phyloP scores from a whole-genome alignment of 2,113 vertebrate species.

The Bos taurus region DNA sequence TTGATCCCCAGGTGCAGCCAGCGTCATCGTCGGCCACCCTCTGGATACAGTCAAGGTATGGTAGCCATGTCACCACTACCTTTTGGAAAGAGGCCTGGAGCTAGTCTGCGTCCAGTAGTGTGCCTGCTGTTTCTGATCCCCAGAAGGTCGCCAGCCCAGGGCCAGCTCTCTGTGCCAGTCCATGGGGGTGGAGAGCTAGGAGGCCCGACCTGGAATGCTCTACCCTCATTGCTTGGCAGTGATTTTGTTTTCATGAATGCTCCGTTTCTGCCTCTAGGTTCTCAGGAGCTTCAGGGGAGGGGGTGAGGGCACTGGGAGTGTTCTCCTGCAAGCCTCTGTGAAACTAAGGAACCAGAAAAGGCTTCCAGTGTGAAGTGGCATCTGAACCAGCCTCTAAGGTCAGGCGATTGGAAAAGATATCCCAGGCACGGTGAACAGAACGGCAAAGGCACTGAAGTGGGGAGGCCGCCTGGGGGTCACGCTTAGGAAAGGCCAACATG shows the following conservation, averaged over 20 bases:
- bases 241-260: not conserved
- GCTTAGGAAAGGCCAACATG: not conserved
- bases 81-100: not conserved
- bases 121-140: not conserved
- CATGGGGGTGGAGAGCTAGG: not conserved
- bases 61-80: not conserved
- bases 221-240: not conserved
- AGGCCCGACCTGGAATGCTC: not conserved
- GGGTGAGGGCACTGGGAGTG: accelerated
- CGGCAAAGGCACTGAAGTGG: not conserved
- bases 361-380: not conserved
- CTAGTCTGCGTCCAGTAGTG: not conserved
- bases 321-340: not conserved
- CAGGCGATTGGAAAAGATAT: not conserved
- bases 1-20: constrained; percentile 78
- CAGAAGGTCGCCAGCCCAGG: not conserved
- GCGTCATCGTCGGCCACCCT: constrained; percentile 83
- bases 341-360: not conserved
- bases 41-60: constrained; percentile 87
- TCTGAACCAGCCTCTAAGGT: not conserved
- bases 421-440: not conserved
- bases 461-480: accelerated
- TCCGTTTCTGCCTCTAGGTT: not conserved
- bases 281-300: not conserved
- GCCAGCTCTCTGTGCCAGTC: not conserved